Percentiles rank a stretch among this genome's conserved stretches.
Evolutionary conservation across 2,888 invertebrate species (phyloP).

Genomic region (Cheilosia vulpina): DNA sequence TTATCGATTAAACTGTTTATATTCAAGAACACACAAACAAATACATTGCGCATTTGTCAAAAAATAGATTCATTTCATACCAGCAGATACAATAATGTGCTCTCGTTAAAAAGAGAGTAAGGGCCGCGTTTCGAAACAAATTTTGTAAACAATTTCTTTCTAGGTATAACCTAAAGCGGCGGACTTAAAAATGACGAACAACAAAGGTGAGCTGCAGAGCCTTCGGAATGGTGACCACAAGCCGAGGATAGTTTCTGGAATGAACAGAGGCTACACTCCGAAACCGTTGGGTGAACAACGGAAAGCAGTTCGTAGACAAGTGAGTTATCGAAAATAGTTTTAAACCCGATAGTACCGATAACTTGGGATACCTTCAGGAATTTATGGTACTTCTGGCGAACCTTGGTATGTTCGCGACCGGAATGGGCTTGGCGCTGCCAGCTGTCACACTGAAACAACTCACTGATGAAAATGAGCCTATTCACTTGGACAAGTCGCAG

Average conservation of each 20-base stretch:
- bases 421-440: constrained; percentile 82
- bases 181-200: constrained; percentile 26
- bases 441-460: constrained; percentile 80
- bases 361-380: constrained; percentile 71
- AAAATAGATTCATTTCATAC: too few species aligned
- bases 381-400: constrained; percentile 82
- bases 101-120: neutral
- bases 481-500: constrained; percentile 78
- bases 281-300: constrained; percentile 81
- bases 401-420: constrained; percentile 81
- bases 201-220: constrained; percentile 45
- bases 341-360: neutral
- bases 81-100: too few species aligned
- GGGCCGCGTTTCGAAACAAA: neutral
- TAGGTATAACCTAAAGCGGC: neutral
- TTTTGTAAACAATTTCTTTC: neutral
- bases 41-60: neutral
- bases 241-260: constrained; percentile 77
- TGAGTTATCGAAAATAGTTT: constrained; percentile 33
- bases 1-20: neutral
- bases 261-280: constrained; percentile 75
- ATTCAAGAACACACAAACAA: neutral
- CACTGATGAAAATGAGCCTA: constrained; percentile 77
- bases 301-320: constrained; percentile 80
- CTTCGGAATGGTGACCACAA: constrained; percentile 59